These are phyloP conservation scores for Nebria salina DNA, from an alignment of 2,888 invertebrate species.

Conservation along the genomic window DNA sequence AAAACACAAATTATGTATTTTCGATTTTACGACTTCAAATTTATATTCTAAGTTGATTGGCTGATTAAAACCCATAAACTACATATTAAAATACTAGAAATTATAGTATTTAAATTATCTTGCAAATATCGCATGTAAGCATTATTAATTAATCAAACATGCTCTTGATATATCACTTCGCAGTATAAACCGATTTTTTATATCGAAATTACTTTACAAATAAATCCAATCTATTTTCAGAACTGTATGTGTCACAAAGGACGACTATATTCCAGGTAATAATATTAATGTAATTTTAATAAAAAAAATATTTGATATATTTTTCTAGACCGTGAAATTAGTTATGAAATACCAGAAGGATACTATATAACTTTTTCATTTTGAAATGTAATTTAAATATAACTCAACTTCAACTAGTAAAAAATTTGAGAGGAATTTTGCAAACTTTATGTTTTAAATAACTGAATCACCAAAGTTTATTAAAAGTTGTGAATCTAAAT, in stretches of 20 bases:
- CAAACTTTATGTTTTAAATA: not conserved
- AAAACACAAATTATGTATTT: too few relatives aligned
- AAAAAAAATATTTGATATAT: not conserved
- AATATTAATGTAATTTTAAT: not conserved
- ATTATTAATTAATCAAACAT: too few relatives aligned
- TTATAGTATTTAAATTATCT: too few relatives aligned
- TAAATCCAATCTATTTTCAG: not conserved
- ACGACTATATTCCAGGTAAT: not conserved
- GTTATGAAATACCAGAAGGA: not conserved
- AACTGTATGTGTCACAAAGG: not conserved
- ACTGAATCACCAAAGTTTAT: not conserved
- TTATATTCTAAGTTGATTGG: too few relatives aligned
- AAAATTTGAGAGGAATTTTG: not conserved
- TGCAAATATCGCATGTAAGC: too few relatives aligned
- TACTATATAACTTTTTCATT: not conserved
- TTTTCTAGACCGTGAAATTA: not conserved
- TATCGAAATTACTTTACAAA: not conserved
- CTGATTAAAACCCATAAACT: too few relatives aligned
- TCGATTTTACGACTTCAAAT: too few relatives aligned
- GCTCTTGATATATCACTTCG: too few relatives aligned
- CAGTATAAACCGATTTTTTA: not conserved
- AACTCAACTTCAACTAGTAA: not conserved
- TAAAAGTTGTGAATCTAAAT: not conserved
- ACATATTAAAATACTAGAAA: too few relatives aligned
- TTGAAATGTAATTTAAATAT: not conserved